A percentile compares a stretch with the other conserved stretches of the same genome.
Conservation (phyloP, 2,888 invertebrate species). For the Drosophila kokeensis region DNA sequence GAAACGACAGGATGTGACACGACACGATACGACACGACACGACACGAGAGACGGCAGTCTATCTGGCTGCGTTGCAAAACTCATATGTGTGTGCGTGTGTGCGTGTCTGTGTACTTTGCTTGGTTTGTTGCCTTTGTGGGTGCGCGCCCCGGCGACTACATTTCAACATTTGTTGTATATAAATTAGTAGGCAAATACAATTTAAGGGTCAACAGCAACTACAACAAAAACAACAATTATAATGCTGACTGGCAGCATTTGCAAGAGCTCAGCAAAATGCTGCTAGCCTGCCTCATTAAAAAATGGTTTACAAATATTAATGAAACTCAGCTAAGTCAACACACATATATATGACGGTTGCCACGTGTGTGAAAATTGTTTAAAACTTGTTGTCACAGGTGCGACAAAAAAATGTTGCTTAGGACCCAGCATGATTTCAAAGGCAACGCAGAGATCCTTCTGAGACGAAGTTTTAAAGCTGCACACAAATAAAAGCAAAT, state of each 20-base stretch:
- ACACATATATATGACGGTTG: background rate
- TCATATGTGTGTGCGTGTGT: constrained; percentile 4
- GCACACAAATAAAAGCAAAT: background rate
- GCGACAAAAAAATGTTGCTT: background rate
- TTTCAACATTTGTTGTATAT: constrained; percentile 50
- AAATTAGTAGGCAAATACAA: constrained; percentile 62
- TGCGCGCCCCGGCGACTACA: constrained; percentile 28
- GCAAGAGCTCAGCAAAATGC: constrained; percentile 25
- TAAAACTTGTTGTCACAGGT: constrained; percentile 10
- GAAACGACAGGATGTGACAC: constrained; percentile 31
- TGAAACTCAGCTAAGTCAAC: background rate
- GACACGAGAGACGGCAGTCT: constrained; percentile 23
- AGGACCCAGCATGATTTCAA: background rate
- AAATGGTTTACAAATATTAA: constrained; percentile 13
- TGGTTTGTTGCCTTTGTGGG: constrained; percentile 24
- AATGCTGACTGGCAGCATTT: constrained; percentile 27
- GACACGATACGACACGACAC: constrained; percentile 28
- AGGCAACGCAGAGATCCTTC: too few relatives aligned
- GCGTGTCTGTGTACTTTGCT: constrained; percentile 12
- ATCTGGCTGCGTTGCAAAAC: constrained; percentile 3
- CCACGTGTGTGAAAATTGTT: constrained; percentile 12
- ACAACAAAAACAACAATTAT: constrained; percentile 16
- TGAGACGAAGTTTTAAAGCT: background rate
- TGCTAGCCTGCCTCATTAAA: constrained; percentile 30
- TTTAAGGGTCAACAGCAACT: constrained; percentile 53